Base-by-base conservation (phyloP, 2,113 vertebrate genomes). In the Rhabdomys dilectus region DNA sequence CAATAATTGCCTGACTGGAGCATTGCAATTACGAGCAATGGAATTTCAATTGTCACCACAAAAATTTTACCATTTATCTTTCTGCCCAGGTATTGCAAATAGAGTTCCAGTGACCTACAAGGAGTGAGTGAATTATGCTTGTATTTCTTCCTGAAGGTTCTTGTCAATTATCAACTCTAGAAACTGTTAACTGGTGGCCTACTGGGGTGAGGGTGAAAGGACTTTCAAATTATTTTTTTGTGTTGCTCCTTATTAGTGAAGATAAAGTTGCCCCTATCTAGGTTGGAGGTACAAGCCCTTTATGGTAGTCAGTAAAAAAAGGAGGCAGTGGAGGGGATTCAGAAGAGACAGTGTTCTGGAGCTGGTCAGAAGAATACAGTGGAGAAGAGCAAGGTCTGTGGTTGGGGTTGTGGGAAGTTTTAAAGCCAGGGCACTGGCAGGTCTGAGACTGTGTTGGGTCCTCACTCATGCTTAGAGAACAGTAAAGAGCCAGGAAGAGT, bases 91-190 rank as follows among this genome's bases (percentile, higher is more conserved):
- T 58, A 34, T 45, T 91, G 3, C 42, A 42, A 53, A 84, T 34
- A 68, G 68, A 82, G 12, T 26, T 82, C 89, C 2, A 21, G 11
- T 51, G 45, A 66, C 72, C 85, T 77, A 26, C 10, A 31, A 53
- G 45, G 56, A 92, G 51, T 51, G 10, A 64, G 64, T 34, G 73
- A 93, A 56, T 87, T 78, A 77, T 72, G 58, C 56, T 91, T 94
- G 53, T 91, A 56, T 89, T 96, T 91, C 72, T 93, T 62, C 82
- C 48, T 70, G 60, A 39, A 91, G 64, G 88, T 9, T 42, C 48
- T 78, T 11, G 1, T 80, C 95, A 75, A 36, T 91, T 70, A 89
- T 24, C 26, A 68, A 56, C 75, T 89, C 75, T 78, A 86, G 56
- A 78, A 87, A 77, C 39, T 56, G 56, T 51, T 91, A 56, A 80